A percentile compares a stretch with the other conserved stretches of the same genome.
Conservation (phyloP, 2,888 invertebrate species). For the Phragmatobia fuliginosa region DNA sequence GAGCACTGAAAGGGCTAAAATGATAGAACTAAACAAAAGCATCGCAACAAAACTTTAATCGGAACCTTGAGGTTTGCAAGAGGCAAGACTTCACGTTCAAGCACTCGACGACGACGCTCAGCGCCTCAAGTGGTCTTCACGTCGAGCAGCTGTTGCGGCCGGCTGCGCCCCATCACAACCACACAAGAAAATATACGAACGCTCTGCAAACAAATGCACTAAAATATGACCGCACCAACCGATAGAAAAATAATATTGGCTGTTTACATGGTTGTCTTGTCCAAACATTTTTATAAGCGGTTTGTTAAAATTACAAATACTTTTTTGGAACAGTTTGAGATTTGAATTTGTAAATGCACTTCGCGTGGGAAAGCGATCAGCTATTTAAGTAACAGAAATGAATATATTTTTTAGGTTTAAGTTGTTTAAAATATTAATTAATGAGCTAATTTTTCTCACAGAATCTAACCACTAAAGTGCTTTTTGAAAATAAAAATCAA, state of each 20-base stretch:
- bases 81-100: constrained; percentile 50
- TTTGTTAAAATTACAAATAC: constrained; percentile 60
- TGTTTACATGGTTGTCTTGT: constrained; percentile 63
- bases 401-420: not conserved
- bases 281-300: constrained; percentile 66
- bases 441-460: not conserved
- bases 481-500: not conserved
- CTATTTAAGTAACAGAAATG: not conserved
- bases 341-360: constrained; percentile 33
- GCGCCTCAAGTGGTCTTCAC: constrained; percentile 64
- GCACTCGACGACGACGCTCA: constrained; percentile 58
- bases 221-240: constrained; percentile 56
- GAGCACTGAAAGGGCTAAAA: constrained; percentile 27
- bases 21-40: constrained; percentile 39
- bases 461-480: not conserved
- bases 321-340: constrained; percentile 48
- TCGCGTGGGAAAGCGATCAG: constrained; percentile 38
- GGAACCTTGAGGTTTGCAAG: constrained; percentile 54
- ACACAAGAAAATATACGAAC: constrained; percentile 69
- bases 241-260: constrained; percentile 61
- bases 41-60: constrained; percentile 51
- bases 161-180: constrained; percentile 72
- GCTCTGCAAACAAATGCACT: constrained; percentile 73
- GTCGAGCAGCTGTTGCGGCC: constrained; percentile 70
- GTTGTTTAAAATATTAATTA: not conserved